phyloP scores from a whole-genome alignment of 2,888 invertebrate genomes.

The Spodoptera picta region DNA sequence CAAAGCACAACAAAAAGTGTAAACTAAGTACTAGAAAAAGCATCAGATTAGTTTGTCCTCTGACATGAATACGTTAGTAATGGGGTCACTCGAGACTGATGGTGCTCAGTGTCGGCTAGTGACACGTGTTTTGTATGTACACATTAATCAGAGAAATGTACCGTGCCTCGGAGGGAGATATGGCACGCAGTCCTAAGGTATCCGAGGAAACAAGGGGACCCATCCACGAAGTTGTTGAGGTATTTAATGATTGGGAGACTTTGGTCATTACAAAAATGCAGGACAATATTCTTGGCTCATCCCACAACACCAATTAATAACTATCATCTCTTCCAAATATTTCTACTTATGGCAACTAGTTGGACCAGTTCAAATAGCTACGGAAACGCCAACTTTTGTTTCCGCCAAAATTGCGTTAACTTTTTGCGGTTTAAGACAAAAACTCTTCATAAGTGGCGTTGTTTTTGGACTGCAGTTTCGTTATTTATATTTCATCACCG shows the following conservation, averaged over 20 bases:
- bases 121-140: constrained; percentile 45
- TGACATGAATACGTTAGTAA: constrained; percentile 38
- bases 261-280: background rate
- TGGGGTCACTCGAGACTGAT: constrained; percentile 50
- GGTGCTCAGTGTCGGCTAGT: constrained; percentile 33
- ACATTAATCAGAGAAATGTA: constrained; percentile 43
- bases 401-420: constrained; percentile 11
- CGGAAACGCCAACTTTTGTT: constrained; percentile 12
- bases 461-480: constrained; percentile 8
- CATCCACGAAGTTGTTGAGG: background rate
- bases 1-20: constrained; percentile 31
- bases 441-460: constrained; percentile 4
- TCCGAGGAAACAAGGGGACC: background rate
- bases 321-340: constrained; percentile 18
- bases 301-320: constrained; percentile 8
- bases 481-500: constrained; percentile 30
- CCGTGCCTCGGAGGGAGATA: constrained; percentile 13
- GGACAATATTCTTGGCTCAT: background rate
- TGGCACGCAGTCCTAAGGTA: constrained; percentile 16
- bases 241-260: constrained; percentile 1
- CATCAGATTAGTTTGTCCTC: constrained; percentile 28
- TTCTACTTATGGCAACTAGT: constrained; percentile 17
- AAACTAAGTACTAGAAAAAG: constrained; percentile 23
- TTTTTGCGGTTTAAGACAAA: constrained; percentile 22
- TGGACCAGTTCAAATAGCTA: constrained; percentile 9